Evolutionary conservation across 2,113 vertebrate species (phyloP).

Genomic region (Chrysochloris asiatica): DNA sequence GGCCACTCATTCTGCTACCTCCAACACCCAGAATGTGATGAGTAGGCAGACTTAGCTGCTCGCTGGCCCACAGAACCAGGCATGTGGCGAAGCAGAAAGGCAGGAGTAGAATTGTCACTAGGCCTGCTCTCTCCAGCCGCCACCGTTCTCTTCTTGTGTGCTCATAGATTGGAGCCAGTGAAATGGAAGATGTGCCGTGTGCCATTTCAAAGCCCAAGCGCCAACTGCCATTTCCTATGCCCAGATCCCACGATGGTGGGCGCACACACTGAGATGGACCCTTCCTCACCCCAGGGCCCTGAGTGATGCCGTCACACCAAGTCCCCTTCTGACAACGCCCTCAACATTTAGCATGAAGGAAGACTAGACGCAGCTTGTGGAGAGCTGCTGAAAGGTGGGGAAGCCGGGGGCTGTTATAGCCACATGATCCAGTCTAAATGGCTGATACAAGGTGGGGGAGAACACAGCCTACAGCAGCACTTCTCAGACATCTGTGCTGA

Average conservation of each 20-base stretch:
- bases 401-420: background rate
- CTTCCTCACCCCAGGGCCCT: background rate
- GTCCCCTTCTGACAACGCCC: background rate
- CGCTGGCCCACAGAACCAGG: background rate
- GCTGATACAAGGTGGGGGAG: background rate
- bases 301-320: too few relatives aligned
- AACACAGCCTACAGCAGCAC: background rate
- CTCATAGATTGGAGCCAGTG: too few relatives aligned
- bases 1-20: too few relatives aligned
- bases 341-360: background rate
- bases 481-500: background rate
- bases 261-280: too few relatives aligned
- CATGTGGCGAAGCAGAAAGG: background rate
- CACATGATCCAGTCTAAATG: background rate
- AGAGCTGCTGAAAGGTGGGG: rapidly evolving
- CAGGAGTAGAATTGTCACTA: background rate
- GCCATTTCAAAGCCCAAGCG: too few relatives aligned
- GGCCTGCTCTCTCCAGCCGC: too few relatives aligned
- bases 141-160: too few relatives aligned
- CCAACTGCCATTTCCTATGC: too few relatives aligned
- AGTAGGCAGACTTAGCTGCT: rapidly evolving
- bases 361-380: background rate
- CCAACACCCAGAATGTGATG: background rate
- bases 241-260: too few relatives aligned
- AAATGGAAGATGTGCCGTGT: too few relatives aligned